Evolutionary conservation across 2,888 invertebrate genomes (phyloP), one percentile per base, ranked within the genome.

Genomic region (Agrochola lychnidis): DNA sequence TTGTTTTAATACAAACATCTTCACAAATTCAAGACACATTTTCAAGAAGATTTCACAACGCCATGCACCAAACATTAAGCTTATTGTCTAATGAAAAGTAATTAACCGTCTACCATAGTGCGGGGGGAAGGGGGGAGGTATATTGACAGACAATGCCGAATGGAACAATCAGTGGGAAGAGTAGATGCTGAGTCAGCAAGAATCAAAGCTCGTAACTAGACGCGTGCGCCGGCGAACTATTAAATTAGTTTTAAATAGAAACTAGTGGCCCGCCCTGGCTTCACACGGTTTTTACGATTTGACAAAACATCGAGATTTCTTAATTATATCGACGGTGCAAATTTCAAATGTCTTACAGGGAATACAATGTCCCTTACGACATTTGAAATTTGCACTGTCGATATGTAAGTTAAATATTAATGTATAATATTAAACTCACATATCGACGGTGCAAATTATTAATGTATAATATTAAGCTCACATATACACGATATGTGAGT

Each of bases 81-180:
- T 94, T 94, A 95, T 95, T 95, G 95, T 96, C 94, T 96, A 96
- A 96, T 96, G 95, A 96, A 96, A 96, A 96, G 94, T 96, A 96
- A 96, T 96, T 96, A 96, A 96, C 94, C 92, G 92, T 86, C 86
- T 90, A 89, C 81, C 79, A 70, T 22, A 57, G 48, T 6, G 51
- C 61, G 79, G 81, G 78, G 74, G 74, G 73, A 76, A 84, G 83
- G 76, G 82, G 51, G 87, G 91, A 85, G 89, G 73, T 10, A 91
- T 93, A 93, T 94, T 95, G 95, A 94, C 95, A 94, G 95, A 96
- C 95, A 96, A 95, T 94, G 95, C 93, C 92, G 94, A 91, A 93
- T 92, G 94, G 95, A 96, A 96, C 96, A 96, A 96, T 96, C 95
- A 94, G 90, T 94, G 92, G 93, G 91, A 93, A 93, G 94, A 94